Evolutionary conservation across 1,140 invertebrate species (phyloP).

Genomic region (Pogonus chalceus): DNA sequence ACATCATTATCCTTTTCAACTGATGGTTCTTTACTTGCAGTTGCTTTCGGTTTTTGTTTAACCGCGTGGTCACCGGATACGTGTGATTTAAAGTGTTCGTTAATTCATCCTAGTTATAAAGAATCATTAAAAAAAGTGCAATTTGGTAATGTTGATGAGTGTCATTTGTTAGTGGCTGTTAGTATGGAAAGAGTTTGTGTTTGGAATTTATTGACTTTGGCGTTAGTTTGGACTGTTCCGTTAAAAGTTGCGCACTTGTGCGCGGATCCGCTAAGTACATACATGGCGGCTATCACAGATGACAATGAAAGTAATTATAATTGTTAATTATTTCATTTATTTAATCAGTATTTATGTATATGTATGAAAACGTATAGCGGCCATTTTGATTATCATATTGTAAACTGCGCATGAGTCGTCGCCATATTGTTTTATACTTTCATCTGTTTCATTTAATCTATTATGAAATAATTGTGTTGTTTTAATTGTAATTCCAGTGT

Average conservation of each 20-base stretch:
- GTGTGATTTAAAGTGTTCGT: slow-evolving; percentile 43
- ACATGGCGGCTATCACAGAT: slow-evolving; percentile 54
- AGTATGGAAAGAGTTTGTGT: slow-evolving; percentile 47
- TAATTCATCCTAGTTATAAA: slow-evolving; percentile 27
- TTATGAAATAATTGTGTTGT: neutral
- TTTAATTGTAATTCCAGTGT: slow-evolving; percentile 38
- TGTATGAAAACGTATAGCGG: neutral
- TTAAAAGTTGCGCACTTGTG: slow-evolving; percentile 41
- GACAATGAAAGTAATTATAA: slow-evolving; percentile 45
- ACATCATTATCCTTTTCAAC: slow-evolving; percentile 53
- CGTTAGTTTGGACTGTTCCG: slow-evolving; percentile 47
- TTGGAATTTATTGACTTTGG: slow-evolving; percentile 62
- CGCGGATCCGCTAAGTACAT: slow-evolving; percentile 48
- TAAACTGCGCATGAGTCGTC: neutral
- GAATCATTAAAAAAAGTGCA: slow-evolving; percentile 34
- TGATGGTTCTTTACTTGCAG: slow-evolving; percentile 67
- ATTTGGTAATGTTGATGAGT: slow-evolving; percentile 54
- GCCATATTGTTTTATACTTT: slow-evolving; percentile 10
- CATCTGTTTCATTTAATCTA: no score
- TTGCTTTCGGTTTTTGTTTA: slow-evolving; percentile 55
- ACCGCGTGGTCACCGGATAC: slow-evolving; percentile 58
- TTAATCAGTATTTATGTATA: slow-evolving; percentile 10
- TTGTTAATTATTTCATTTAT: slow-evolving; percentile 14
- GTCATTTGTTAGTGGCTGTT: slow-evolving; percentile 52
- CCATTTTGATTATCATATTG: slow-evolving; percentile 1